Evolutionary conservation across 2,888 invertebrate genomes (phyloP).

Genomic region (Ennomos fuscantarius): DNA sequence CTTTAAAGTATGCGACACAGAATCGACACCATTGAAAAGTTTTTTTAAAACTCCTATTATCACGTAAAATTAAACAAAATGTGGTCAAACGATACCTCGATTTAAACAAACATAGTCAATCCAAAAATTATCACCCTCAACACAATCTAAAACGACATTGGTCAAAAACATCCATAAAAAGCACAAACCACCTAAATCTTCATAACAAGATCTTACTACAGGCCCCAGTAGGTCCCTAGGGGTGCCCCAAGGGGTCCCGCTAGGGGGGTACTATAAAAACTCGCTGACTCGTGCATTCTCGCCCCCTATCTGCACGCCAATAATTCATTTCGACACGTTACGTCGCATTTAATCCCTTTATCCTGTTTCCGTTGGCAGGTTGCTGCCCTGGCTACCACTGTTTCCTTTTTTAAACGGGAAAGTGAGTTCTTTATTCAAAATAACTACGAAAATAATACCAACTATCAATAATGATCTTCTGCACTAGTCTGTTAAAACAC

Average conservation of each 20-base stretch:
- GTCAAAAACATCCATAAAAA: conserved; percentile 11
- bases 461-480: too few species aligned
- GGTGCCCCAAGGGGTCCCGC: conserved; percentile 1
- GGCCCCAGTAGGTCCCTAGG: background rate
- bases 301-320: conserved; percentile 46
- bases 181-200: conserved; percentile 21
- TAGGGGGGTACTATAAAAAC: conserved; percentile 42
- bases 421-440: too few species aligned
- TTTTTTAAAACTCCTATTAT: too few species aligned
- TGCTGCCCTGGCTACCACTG: conserved; percentile 32
- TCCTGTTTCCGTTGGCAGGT: conserved; percentile 30
- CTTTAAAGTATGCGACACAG: too few species aligned
- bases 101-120: too few species aligned
- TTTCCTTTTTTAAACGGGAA: conserved; percentile 5
- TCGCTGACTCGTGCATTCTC: conserved; percentile 42
- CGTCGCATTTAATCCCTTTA: conserved; percentile 57
- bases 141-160: conserved; percentile 11
- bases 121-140: conserved; percentile 1
- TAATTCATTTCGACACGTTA: conserved; percentile 64
- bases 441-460: too few species aligned
- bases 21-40: too few species aligned
- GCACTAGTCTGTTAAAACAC: too few species aligned
- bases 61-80: too few species aligned
- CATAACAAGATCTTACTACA: conserved; percentile 16
- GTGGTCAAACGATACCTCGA: too few species aligned